phyloP scores from a whole-genome alignment of 2,113 vertebrate species.

The Cisticola juncidis region DNA sequence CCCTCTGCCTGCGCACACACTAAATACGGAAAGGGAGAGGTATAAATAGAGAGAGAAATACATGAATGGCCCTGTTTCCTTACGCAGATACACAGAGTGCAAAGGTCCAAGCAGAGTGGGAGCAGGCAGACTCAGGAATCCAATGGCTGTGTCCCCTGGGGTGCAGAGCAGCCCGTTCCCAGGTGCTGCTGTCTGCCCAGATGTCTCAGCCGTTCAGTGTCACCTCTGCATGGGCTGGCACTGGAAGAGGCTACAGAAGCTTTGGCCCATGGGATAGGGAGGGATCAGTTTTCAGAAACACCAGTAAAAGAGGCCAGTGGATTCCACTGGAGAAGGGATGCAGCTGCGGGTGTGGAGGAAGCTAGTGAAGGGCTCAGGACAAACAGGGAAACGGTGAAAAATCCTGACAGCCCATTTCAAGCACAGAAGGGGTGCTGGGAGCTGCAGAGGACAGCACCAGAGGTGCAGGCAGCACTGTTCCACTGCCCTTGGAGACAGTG shows the following conservation, averaged over 20 bases:
- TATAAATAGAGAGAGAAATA: slow-evolving; percentile 66
- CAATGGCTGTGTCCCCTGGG: background rate
- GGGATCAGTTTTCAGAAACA: background rate
- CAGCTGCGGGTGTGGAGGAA: background rate
- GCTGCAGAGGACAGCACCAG: background rate
- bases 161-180: background rate
- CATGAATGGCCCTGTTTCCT: slow-evolving; percentile 60
- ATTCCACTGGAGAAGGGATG: background rate
- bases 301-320: background rate
- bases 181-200: background rate
- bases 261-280: background rate
- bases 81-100: background rate
- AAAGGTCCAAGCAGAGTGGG: background rate
- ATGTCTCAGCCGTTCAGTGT: background rate
- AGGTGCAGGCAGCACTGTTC: background rate
- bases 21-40: slow-evolving; percentile 67
- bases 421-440: background rate
- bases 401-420: background rate
- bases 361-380: background rate
- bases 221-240: background rate
- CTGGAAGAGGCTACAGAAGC: background rate
- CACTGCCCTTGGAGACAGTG: background rate
- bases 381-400: background rate
- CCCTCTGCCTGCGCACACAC: slow-evolving; percentile 47
- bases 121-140: background rate